These are phyloP conservation scores for Coranthus polyacanthus DNA, from an alignment of 2,797 vertebrate species.

Conservation along the genomic window DNA sequence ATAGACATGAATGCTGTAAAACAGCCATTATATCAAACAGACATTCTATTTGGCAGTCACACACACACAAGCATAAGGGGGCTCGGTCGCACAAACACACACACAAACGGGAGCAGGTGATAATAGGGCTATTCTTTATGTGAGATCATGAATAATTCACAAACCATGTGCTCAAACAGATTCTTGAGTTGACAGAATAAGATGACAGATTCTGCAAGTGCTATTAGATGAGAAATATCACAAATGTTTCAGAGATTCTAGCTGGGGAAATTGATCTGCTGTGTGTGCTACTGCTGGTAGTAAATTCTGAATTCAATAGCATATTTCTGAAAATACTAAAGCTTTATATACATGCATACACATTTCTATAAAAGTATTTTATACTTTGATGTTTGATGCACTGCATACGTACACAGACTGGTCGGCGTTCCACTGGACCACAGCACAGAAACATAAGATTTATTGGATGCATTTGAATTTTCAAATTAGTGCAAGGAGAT, in stretches of 20 bases:
- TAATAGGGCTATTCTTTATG: slow-evolving; percentile 80
- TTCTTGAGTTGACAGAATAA: slow-evolving; percentile 79
- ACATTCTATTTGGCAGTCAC: slow-evolving; percentile 18
- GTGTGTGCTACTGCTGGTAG: slow-evolving; percentile 19
- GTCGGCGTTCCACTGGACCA: too few relatives aligned
- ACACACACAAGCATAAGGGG: slow-evolving; percentile 13
- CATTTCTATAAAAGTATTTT: slow-evolving; percentile 5
- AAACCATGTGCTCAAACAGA: slow-evolving; percentile 75
- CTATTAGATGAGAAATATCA: slow-evolving; percentile 72
- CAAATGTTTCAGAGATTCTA: slow-evolving; percentile 63
- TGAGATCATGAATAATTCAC: slow-evolving; percentile 82
- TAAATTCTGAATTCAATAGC: slow-evolving; percentile 27
- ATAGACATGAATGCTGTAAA: slow-evolving; percentile 48
- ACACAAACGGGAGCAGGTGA: slow-evolving; percentile 75
- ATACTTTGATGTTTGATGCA: too few relatives aligned
- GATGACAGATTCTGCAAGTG: slow-evolving; percentile 67
- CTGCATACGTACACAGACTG: too few relatives aligned
- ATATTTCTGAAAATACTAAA: slow-evolving; percentile 30
- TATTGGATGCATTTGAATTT: slow-evolving; percentile 6
- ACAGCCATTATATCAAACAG: slow-evolving; percentile 67
- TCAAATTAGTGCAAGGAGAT: neutral
- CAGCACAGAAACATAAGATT: slow-evolving; percentile 4
- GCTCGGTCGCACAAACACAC: slow-evolving; percentile 35
- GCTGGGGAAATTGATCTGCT: slow-evolving; percentile 40
- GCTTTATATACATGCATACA: slow-evolving; percentile 23